These are phyloP conservation scores for Channa striata DNA, from an alignment of 2,797 vertebrate species.

Conservation along the genomic window DNA sequence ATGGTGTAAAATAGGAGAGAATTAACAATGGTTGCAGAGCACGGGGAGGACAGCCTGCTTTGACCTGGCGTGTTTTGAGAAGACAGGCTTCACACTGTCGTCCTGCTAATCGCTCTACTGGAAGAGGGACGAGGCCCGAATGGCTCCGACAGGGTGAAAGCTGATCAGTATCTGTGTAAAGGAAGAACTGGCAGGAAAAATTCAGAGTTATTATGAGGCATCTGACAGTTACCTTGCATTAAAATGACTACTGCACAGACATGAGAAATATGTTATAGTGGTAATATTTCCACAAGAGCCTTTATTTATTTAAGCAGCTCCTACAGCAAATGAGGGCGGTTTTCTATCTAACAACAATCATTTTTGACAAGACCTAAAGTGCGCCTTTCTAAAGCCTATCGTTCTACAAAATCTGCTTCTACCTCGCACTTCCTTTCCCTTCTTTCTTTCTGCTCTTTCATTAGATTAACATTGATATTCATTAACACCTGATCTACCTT, in stretches of 20 bases:
- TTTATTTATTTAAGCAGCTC: neutral
- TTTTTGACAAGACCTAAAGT: neutral
- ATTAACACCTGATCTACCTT: constrained; percentile 76
- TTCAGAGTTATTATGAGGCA: constrained; percentile 1
- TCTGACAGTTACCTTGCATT: constrained; percentile 5
- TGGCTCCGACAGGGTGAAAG: constrained; percentile 51
- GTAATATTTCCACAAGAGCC: neutral
- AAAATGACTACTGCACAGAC: neutral
- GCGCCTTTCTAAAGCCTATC: constrained; percentile 23
- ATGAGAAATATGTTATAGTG: neutral
- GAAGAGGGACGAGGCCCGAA: constrained; percentile 45
- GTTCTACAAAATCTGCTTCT: constrained; percentile 6
- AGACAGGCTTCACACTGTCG: constrained; percentile 54
- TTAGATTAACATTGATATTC: constrained; percentile 78
- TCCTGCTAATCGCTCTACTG: constrained; percentile 61
- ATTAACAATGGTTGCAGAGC: constrained; percentile 73
- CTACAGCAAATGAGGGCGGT: neutral
- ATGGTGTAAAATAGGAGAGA: constrained; percentile 77
- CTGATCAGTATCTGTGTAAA: constrained; percentile 31
- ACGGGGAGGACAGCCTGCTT: constrained; percentile 59
- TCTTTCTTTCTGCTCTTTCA: constrained; percentile 41
- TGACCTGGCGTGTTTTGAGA: constrained; percentile 67
- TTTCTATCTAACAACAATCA: neutral
- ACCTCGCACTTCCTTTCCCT: constrained; percentile 2
- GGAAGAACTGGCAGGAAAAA: constrained; percentile 20